A percentile compares a stretch with the other conserved stretches of the same genome.
These are phyloP conservation scores for Acridotheres tristis DNA, from an alignment of 2,797 vertebrate species.

Conservation along the genomic window DNA sequence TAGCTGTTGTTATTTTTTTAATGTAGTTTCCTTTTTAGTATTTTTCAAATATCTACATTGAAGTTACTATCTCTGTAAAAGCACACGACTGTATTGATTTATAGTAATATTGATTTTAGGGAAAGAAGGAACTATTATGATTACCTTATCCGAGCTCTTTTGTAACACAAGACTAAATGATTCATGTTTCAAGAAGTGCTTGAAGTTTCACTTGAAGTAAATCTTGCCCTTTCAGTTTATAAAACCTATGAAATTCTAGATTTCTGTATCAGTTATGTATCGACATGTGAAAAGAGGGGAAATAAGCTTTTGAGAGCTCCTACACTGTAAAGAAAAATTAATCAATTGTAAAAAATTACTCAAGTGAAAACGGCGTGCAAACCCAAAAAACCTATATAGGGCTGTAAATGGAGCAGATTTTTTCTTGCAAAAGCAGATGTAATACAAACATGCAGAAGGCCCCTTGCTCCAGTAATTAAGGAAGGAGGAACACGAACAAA, in stretches of 20 bases:
- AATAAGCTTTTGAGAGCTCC: neutral
- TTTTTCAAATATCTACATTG: neutral
- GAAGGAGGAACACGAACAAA: neutral
- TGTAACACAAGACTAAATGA: neutral
- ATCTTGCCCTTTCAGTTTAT: neutral
- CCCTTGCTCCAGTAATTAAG: neutral
- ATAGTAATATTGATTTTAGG: neutral
- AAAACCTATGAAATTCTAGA: neutral
- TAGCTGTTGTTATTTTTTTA: neutral
- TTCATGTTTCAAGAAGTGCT: neutral
- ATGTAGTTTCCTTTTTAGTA: neutral
- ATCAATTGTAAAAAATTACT: neutral
- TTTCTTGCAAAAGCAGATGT: neutral
- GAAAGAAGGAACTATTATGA: neutral
- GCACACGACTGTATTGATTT: neutral
- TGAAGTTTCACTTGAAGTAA: neutral
- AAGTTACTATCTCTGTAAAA: neutral
- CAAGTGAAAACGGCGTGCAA: neutral
- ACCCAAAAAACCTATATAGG: neutral
- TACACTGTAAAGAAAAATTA: neutral
- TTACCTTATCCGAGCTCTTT: neutral
- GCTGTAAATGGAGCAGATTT: neutral
- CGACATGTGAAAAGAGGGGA: neutral
- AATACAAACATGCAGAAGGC: neutral
- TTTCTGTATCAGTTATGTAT: neutral